These are phyloP conservation scores for Campopleginae sp. DNA, from an alignment of 2,888 invertebrate genomes.

Conservation along the genomic window DNA sequence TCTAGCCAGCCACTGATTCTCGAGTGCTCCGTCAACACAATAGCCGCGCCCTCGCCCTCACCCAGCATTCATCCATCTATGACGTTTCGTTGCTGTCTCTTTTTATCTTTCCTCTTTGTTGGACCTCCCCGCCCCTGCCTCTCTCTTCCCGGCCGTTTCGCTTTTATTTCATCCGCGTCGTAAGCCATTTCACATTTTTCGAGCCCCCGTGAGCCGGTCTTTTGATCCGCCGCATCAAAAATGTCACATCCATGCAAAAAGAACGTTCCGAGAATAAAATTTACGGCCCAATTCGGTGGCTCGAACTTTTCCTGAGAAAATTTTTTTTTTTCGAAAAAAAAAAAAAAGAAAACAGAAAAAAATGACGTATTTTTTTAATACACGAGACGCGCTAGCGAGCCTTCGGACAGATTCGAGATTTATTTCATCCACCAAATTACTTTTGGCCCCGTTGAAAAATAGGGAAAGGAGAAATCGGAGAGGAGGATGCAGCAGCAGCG, in stretches of 20 bases:
- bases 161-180: slow-evolving; percentile 31
- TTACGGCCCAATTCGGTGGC: not conserved
- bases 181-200: slow-evolving; percentile 29
- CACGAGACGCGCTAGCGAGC: slow-evolving; percentile 7
- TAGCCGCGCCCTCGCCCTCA: slow-evolving; percentile 40
- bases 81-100: slow-evolving; percentile 16
- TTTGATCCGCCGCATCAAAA: not conserved
- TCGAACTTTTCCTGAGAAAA: not conserved
- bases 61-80: slow-evolving; percentile 31
- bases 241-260: not conserved
- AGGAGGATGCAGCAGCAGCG: slow-evolving; percentile 32
- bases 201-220: not conserved
- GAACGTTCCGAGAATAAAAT: not conserved
- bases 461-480: slow-evolving; percentile 9
- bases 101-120: not conserved
- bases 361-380: not conserved
- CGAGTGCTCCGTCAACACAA: slow-evolving; percentile 63
- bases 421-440: not conserved
- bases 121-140: not conserved
- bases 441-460: slow-evolving; percentile 26
- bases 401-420: slow-evolving; percentile 12
- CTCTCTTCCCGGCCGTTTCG: not conserved
- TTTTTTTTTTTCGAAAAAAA: not conserved
- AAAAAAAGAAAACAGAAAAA: not conserved
- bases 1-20: slow-evolving; percentile 29